Base-by-base conservation (phyloP, 2,797 vertebrate genomes). In the Acrossocheilus fasciatus region DNA sequence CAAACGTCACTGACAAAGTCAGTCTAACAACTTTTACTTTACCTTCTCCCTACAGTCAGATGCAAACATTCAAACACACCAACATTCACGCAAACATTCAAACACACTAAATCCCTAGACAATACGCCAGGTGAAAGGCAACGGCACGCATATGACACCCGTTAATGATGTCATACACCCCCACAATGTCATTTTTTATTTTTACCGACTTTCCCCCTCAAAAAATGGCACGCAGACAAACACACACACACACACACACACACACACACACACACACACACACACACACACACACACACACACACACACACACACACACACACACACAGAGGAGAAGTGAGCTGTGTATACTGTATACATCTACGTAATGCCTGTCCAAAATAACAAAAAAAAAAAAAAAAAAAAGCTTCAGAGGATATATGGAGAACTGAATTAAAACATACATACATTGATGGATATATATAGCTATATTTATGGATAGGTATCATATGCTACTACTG, bases 61-160 rank as follows among this genome's bases (percentile, higher is more conserved):
- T 66, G n/a, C 75, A 85, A 73, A 50, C 78, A 34, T 20, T 36
- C 17, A 64, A 57, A 81, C 76, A 76, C 34, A 64, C 81, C 26
- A 26, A 26, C 26, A 26, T 26, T 26, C 34, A 64, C 81, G 66
- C 86, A 79, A 54, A 80, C 30, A 30, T 76, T 69, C 90, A 90
- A 82, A 89, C 81, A 87, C 85, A 92, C 90, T 92, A 91, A 91
- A 91, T 90, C 92, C 90, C 89, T 88, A 85, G 59, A 86, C 84
- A 87, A 89, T 80, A 85, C 68, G 5, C 64, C 70, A 39, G 83
- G 84, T 80, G 81, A 83, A 87, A 86, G 81, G 80, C 81, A 87
- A 88, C 66, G 68, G 80, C 75, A 81, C 43, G 69, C 76, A 78
- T 70, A 43, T 66, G 83, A 87, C 74, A 47, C 75, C 47, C n/a